These are phyloP conservation scores for Bostrychus sinensis DNA, from an alignment of 2,113 vertebrate genomes.

Conservation along the genomic window DNA sequence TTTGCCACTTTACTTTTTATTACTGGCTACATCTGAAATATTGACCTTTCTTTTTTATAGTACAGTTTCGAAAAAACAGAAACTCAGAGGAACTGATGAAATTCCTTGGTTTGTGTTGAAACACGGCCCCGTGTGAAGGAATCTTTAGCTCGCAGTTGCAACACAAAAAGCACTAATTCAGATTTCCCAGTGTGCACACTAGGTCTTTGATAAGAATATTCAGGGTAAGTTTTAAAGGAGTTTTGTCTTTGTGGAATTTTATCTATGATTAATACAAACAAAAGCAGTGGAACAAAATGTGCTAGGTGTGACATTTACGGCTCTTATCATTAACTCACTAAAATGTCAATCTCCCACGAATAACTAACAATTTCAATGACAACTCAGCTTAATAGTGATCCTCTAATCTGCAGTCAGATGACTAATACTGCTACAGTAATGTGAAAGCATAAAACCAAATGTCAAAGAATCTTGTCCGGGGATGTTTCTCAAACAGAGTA, in stretches of 20 bases:
- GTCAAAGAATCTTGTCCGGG: slow-evolving; percentile 5
- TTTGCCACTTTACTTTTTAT: background rate
- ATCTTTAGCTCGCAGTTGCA: background rate
- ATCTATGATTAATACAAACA: slow-evolving; percentile 12
- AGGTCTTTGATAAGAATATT: background rate
- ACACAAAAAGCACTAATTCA: slow-evolving; percentile 1
- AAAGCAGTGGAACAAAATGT: slow-evolving; percentile 7
- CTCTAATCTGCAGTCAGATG: slow-evolving; percentile 9
- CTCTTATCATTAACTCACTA: background rate
- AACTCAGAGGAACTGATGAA: slow-evolving; percentile 1
- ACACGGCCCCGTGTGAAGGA: background rate
- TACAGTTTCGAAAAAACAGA: background rate
- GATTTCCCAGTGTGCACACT: background rate
- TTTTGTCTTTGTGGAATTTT: background rate
- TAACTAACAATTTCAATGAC: background rate
- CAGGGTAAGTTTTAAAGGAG: background rate
- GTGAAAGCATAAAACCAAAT: background rate
- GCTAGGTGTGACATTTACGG: background rate
- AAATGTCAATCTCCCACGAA: background rate
- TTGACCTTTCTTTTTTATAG: slow-evolving; percentile 4
- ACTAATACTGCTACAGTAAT: background rate
- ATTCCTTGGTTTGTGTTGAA: background rate
- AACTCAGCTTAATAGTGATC: background rate
- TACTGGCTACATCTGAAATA: background rate
- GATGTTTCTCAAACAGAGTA: slow-evolving; percentile 4